Evolutionary conservation across 2,797 vertebrate genomes (phyloP).

Genomic region (Oreonectes daqikongensis): DNA sequence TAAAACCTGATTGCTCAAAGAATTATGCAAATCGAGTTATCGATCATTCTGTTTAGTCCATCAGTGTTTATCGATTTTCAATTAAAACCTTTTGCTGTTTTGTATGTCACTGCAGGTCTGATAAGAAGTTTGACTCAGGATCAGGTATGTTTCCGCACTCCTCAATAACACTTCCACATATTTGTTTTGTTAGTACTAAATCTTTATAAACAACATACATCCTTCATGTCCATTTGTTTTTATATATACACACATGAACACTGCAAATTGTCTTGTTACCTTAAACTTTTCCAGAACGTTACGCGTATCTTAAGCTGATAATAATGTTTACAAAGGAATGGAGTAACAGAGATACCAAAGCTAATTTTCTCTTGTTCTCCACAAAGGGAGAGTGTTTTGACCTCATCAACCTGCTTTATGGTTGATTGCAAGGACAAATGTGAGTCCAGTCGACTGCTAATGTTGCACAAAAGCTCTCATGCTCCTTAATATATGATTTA

Average conservation of each 20-base stretch:
- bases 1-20: no score
- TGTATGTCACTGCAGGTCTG: slow-evolving; percentile 83
- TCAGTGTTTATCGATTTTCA: no score
- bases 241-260: not conserved
- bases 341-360: not conserved
- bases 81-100: not conserved
- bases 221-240: not conserved
- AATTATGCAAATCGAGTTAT: no score
- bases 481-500: slow-evolving; percentile 62
- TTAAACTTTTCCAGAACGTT: not conserved
- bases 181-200: not conserved
- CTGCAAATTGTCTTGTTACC: not conserved
- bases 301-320: not conserved
- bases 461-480: slow-evolving; percentile 50
- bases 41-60: no score
- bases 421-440: slow-evolving; percentile 57
- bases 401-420: slow-evolving; percentile 50
- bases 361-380: slow-evolving; percentile 5
- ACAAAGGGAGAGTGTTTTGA: slow-evolving; percentile 47
- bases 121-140: slow-evolving; percentile 93
- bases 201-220: not conserved
- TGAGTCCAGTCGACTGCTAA: slow-evolving; percentile 52
- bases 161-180: not conserved
- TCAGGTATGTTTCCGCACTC: slow-evolving; percentile 83
- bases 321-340: not conserved